Evolutionary conservation across 2,797 vertebrate genomes (phyloP).

Genomic region (Typhlichthys eigenmanni): DNA sequence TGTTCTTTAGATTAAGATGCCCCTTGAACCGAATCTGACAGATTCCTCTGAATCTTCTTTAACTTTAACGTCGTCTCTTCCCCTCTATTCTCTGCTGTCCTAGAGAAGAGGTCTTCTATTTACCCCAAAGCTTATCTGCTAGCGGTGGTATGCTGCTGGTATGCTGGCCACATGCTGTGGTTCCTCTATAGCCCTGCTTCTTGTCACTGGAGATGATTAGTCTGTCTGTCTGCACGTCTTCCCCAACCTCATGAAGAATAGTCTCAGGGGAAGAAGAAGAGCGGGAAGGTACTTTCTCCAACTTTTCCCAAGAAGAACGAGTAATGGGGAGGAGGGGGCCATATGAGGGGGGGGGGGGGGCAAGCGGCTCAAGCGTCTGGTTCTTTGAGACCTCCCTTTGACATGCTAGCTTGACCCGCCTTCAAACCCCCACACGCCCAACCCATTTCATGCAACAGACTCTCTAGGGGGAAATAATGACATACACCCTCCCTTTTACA

Average conservation of each 20-base stretch:
- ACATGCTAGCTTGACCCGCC: slow-evolving; percentile 26
- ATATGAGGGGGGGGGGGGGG: too few species aligned
- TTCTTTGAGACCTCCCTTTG: slow-evolving; percentile 46
- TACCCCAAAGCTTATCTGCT: slow-evolving; percentile 42
- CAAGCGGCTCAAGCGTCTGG: not conserved
- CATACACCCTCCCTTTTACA: slow-evolving; percentile 30
- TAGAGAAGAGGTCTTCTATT: not conserved
- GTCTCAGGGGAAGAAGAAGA: not conserved
- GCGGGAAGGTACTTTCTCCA: not conserved
- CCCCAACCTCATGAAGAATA: not conserved
- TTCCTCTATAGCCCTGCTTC: slow-evolving; percentile 27
- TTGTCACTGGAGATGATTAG: slow-evolving; percentile 31
- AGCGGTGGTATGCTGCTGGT: slow-evolving; percentile 32
- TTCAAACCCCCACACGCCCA: slow-evolving; percentile 9
- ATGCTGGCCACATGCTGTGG: slow-evolving; percentile 37
- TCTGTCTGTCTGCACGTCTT: slow-evolving; percentile 22
- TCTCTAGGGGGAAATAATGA: slow-evolving; percentile 26
- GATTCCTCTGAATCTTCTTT: not conserved
- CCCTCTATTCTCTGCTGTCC: not conserved
- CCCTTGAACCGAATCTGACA: not conserved
- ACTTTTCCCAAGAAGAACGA: too few species aligned
- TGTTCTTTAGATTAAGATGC: slow-evolving; percentile 4
- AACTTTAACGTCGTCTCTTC: not conserved
- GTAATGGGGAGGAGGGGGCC: too few species aligned
- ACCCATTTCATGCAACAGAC: slow-evolving; percentile 27